Percentiles rank a stretch among this genome's conserved stretches.
These are phyloP conservation scores for Bombyx mandarina DNA, from an alignment of 1,140 invertebrate species.

Conservation along the genomic window DNA sequence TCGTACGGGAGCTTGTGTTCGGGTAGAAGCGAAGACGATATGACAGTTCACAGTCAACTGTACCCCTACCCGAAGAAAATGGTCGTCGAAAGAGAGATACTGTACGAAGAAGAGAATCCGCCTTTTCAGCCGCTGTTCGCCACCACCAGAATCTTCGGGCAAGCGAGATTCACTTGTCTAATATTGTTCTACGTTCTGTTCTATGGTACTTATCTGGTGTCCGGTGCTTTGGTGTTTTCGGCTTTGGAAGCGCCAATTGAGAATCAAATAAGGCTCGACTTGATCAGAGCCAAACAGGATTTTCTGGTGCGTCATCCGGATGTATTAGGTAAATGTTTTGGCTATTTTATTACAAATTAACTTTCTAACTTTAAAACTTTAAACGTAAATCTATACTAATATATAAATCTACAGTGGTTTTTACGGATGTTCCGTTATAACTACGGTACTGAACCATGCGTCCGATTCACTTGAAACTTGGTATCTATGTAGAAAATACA, in stretches of 20 bases:
- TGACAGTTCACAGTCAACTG: slow-evolving; percentile 59
- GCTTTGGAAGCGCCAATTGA: slow-evolving; percentile 81
- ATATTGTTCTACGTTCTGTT: slow-evolving; percentile 73
- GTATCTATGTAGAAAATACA: too few species aligned
- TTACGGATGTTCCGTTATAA: not conserved
- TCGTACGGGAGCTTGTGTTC: slow-evolving; percentile 63
- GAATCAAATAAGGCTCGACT: slow-evolving; percentile 65
- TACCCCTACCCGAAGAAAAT: slow-evolving; percentile 56
- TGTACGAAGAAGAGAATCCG: slow-evolving; percentile 58
- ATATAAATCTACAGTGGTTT: not conserved
- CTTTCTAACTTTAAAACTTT: too few species aligned
- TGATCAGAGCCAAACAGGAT: slow-evolving; percentile 69
- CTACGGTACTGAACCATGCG: not conserved
- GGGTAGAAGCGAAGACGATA: slow-evolving; percentile 52
- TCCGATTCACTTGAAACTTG: not conserved
- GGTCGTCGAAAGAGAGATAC: slow-evolving; percentile 43
- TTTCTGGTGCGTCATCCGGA: slow-evolving; percentile 73
- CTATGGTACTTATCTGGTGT: slow-evolving; percentile 80
- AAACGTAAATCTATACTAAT: not conserved
- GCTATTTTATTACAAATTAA: too few species aligned
- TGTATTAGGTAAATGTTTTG: slow-evolving; percentile 61
- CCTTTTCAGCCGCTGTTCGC: slow-evolving; percentile 50
- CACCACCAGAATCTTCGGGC: slow-evolving; percentile 50
- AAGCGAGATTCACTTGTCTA: slow-evolving; percentile 63
- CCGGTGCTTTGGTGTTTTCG: slow-evolving; percentile 84